Evolutionary conservation across 2,888 invertebrate species (phyloP), one percentile per base, ranked within the genome.

Genomic region (Coenonympha arcania): DNA sequence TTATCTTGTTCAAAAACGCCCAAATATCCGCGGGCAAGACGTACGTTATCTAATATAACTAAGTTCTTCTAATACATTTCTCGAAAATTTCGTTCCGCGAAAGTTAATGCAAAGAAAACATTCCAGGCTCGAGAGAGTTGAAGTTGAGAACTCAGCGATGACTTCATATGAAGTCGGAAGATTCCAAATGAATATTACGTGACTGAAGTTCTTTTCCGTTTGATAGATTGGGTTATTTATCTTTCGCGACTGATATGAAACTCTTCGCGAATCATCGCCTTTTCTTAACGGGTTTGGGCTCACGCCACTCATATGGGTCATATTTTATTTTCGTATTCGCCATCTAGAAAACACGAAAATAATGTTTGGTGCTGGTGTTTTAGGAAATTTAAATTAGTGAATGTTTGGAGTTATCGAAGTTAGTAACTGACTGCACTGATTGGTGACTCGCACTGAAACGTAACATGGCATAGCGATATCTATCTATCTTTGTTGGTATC

Each of bases 171-270:
- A 6, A 42, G 42, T 42, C 13, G 42, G n/a, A n/a, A n/a, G n/a
- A n/a, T n/a, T n/a, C n/a, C n/a, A 31, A 42, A 31, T 42, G 42
- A 42, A 42, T 42, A 42, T 42, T 31, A 42, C 42, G 42, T 42
- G 31, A 30, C 42, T 20, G 42, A 42, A 42, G 42, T 31, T 42
- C 8, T 20, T 42, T 42, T 19, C 20, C 42, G 19, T 2, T n/a
- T 42, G 42, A 42, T 42, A 42, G 42, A 42, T 42, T 42, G 42
- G 30, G 42, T 20, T 30, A 42, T 42, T 42, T 31, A 42, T 42
- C 42, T 28, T 42, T 19, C 30, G 20, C 30, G 20, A 42, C 42
- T 30, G 42, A 20, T 42, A 42, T 42, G 30, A 42, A 30, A 30
- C 31, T 28, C 28, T 20, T 31, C 30, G 31, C 20, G 18, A 42